Evolutionary conservation across 37 sponge, comb jelly and placozoan genomes (phyloP), one percentile per base, ranked within the genome.

Genomic region (Oscarella lobularis): DNA sequence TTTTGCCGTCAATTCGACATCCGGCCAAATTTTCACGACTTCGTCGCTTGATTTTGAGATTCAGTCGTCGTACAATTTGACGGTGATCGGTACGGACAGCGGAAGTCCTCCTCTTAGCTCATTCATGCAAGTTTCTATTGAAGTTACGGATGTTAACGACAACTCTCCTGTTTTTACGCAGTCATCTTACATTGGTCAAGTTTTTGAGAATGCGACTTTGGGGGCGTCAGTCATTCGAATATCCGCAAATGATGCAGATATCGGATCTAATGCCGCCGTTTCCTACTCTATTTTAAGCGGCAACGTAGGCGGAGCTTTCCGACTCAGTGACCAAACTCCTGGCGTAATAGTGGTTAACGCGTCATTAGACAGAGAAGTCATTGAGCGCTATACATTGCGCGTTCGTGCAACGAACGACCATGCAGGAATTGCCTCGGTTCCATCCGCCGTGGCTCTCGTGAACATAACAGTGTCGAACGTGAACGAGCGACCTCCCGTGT

Each of bases 171-270:
- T 68, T 32, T 68, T 68, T 68, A 35, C 33, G 6, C 6, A 4
- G 6, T 5, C 6, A 68, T 5, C 31, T 32, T 68, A 68, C 31
- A 5, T 29, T 4, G 29, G 5, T 68, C 4, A 5, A 34, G 71
- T 68, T 5, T 5, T 14, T 5, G 71, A 68, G 71, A 68, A 68
- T 68, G 71, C 71, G 6, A 68, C 71, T 5, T 4, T 68, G 6
- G 71, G 29, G 4, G 33, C 31, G 35, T 68, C 71, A 14, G 29
- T 68, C 31, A 4, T 73, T 3, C 3, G 27, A 5, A 65, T 79
- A 39, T 27, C 20, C 20, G 80, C 80, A 36, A 72, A 55, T 14
- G 73, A 79, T 72, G 27, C 73, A 73, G 80, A 79, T 34, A 20
- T 0, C 14, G 80, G 73, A 27, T 9, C 1, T 2, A 78, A 78